Base-by-base conservation (phyloP, 1,140 invertebrate genomes). In the Drosophila yakuba region DNA sequence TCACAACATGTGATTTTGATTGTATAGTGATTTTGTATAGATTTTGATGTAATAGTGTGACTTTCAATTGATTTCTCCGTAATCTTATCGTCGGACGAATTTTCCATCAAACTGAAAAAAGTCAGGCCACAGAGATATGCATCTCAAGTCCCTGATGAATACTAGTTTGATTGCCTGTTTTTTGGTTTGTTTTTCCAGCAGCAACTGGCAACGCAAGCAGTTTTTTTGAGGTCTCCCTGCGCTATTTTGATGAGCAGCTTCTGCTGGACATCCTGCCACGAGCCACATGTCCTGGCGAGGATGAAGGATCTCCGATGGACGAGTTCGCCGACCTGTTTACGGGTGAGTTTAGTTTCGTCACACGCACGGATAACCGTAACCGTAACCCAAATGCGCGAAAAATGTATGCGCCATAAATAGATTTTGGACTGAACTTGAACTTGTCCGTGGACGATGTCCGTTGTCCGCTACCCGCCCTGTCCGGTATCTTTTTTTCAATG, bases 251-350 rank as follows among this genome's bases (percentile, higher is more conserved):
- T 64, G 77, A 81, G 41, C 71, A 90, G 43, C 67, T 85, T 38
- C 47, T 89, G 7, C 63, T 63, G 39, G 84, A 88, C 48, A 56
- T 88, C 47, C 32, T 90, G 60, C 85, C 85, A 11, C 78, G 85
- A 39, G 78, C 43, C 32, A 43, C 62, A 4, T 90, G 85, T 56
- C 80, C 86, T 4, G 78, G 90, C 54, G 71, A 78, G 7, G 54
- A 82, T 59, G 88, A 78, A 20, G 52, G 52, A 12, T 80, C 90
- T 10, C 74, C 83, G n/a, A 67, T 91, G 38, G 90, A 91, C 54
- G 90, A 91, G 17, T 91, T 91, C 35, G 69, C 86, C 11, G 91
- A 91, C 56, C 35, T 83, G 10, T 91, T 91, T 69, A 91, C 90
- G 58, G 55, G 90, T 91, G 56, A 79, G 77, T 78, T 48, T 8